Evolutionary conservation across 2,888 invertebrate species (phyloP).

Genomic region (Mermis nigrescens): DNA sequence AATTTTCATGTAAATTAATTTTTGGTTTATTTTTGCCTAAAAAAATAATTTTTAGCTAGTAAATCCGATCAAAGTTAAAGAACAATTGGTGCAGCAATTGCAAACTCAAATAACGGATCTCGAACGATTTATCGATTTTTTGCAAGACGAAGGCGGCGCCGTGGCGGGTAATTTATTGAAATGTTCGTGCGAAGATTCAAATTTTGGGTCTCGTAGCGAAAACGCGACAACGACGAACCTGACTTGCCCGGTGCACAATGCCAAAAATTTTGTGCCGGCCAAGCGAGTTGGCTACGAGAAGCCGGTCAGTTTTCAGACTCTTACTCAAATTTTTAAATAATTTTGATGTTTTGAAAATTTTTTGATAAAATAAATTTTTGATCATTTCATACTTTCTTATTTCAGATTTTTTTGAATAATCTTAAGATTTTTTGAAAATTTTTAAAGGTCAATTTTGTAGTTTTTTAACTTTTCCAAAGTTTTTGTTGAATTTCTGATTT

Average conservation of each 20-base stretch:
- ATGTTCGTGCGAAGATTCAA: neutral
- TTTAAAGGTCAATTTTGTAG: too few species aligned
- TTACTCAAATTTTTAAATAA: too few species aligned
- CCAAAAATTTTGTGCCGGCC: neutral
- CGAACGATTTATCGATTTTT: constrained; percentile 80
- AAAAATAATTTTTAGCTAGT: constrained; percentile 45
- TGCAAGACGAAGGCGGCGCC: constrained; percentile 47
- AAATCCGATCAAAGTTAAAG: constrained; percentile 81
- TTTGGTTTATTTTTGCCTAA: constrained; percentile 3
- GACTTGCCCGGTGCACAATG: neutral
- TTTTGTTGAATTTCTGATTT: too few species aligned
- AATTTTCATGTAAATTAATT: constrained; percentile 6
- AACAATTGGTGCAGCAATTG: constrained; percentile 77
- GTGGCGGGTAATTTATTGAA: neutral
- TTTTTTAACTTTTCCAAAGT: too few species aligned
- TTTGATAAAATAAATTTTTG: too few species aligned
- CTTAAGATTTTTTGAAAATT: too few species aligned
- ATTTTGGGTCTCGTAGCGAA: neutral
- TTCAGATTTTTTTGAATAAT: too few species aligned
- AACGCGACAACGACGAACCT: too few species aligned
- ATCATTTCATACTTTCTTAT: too few species aligned
- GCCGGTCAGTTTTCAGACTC: too few species aligned
- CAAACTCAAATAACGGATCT: constrained; percentile 91
- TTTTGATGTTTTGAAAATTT: too few species aligned
- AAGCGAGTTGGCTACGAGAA: neutral